These are phyloP conservation scores for Ophiothrix spiculata DNA, from an alignment of 35 echinoderm and acorn worm genomes.

Conservation along the genomic window DNA sequence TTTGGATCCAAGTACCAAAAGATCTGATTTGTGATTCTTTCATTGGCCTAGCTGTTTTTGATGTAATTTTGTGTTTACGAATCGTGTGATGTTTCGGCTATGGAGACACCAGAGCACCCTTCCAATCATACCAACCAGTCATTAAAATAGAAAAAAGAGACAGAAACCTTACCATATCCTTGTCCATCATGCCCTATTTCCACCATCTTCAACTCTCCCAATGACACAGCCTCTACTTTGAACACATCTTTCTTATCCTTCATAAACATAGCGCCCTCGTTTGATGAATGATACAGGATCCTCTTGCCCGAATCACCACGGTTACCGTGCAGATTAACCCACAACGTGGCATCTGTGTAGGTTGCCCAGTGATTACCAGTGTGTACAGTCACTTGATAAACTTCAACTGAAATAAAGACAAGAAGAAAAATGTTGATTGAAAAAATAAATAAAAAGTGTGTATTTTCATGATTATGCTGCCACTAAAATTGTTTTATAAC, in stretches of 20 bases:
- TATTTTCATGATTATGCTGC: no score
- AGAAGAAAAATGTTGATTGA: background rate
- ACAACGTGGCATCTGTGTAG: slow-evolving; percentile 51
- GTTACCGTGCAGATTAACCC: slow-evolving; percentile 62
- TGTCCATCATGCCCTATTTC: slow-evolving; percentile 75
- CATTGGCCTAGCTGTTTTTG: no score
- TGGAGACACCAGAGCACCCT: no score
- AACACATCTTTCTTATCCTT: slow-evolving; percentile 59
- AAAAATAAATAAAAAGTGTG: background rate
- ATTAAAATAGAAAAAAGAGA: background rate
- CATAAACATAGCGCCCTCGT: slow-evolving; percentile 44
- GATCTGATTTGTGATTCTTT: no score
- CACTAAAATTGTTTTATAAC: no score
- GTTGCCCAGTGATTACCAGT: slow-evolving; percentile 64
- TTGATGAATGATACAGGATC: slow-evolving; percentile 52
- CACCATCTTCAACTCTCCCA: slow-evolving; percentile 56
- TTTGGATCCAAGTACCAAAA: no score
- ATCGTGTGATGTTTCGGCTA: no score
- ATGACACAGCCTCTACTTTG: slow-evolving; percentile 76
- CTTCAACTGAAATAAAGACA: slow-evolving; percentile 41
- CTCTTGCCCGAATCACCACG: slow-evolving; percentile 77
- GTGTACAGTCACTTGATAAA: slow-evolving; percentile 55
- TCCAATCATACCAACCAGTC: no score
- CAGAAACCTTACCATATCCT: slow-evolving; percentile 56
- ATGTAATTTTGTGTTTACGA: no score